These are phyloP conservation scores for Hypotaenidia philippensis DNA, from an alignment of 2,797 vertebrate species.

Conservation along the genomic window DNA sequence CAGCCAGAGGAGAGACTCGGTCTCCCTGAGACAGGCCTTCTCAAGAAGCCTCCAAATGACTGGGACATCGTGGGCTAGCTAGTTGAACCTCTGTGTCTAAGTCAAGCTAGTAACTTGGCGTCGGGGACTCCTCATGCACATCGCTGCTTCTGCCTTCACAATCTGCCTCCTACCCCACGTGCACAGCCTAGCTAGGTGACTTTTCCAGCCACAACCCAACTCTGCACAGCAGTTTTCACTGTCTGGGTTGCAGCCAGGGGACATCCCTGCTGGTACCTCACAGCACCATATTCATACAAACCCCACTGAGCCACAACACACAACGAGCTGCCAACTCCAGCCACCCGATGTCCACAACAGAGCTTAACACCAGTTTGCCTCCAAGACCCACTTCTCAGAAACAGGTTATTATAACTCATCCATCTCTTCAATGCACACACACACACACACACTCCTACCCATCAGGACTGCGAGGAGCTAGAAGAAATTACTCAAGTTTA, in stretches of 20 bases:
- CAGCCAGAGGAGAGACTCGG: neutral
- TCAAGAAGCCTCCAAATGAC: neutral
- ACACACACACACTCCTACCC: neutral
- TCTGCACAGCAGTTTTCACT: neutral
- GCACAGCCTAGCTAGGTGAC: neutral
- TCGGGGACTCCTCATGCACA: neutral
- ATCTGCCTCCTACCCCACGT: neutral
- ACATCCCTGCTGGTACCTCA: neutral
- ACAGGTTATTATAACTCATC: neutral
- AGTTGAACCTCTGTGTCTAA: neutral
- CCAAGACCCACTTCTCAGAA: neutral
- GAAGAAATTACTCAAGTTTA: neutral
- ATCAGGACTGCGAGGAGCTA: neutral
- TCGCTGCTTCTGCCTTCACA: neutral
- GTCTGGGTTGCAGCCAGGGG: neutral
- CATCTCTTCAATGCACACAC: neutral
- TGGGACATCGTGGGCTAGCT: neutral
- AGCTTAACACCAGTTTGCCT: neutral
- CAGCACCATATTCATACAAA: conserved; percentile 36
- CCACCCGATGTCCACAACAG: conserved; percentile 30
- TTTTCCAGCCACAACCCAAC: neutral
- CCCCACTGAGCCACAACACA: conserved; percentile 20
- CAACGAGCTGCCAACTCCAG: neutral
- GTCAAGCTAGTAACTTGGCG: neutral
- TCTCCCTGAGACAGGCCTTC: neutral